A percentile compares a stretch with the other conserved stretches of the same genome.
Conservation (phyloP, 2,888 invertebrate genomes). For the Catocala sponsa region DNA sequence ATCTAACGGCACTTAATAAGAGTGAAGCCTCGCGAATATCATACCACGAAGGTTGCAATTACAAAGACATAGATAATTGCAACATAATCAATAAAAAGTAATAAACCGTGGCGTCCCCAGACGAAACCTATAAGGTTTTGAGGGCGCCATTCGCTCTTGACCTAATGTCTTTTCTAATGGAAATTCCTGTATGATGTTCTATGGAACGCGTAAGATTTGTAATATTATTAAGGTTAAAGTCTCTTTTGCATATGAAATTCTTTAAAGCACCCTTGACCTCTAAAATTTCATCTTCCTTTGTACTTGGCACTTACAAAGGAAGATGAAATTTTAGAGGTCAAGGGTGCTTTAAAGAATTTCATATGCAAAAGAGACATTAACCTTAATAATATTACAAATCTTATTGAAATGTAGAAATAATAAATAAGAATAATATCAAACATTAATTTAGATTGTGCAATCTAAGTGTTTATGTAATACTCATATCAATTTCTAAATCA, state of each 20-base stretch:
- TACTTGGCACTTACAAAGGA: no score
- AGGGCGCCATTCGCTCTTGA: conserved; percentile 69
- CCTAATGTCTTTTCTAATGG: conserved; percentile 64
- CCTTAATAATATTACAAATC: no score
- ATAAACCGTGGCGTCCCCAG: conserved; percentile 61
- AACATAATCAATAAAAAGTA: conserved; percentile 56
- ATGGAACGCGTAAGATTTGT: conserved; percentile 44
- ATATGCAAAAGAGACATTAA: neutral
- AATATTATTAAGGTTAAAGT: no score
- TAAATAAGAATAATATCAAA: no score
- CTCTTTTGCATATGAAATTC: no score
- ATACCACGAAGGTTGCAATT: conserved; percentile 59
- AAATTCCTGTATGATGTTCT: conserved; percentile 59
- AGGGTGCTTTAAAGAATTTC: conserved; percentile 6
- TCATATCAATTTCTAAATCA: no score
- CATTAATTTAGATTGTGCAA: no score
- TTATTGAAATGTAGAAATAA: no score
- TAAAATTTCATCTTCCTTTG: no score
- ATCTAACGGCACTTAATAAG: conserved; percentile 36
- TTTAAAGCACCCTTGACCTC: no score
- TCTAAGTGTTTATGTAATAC: no score
- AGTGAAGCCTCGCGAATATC: conserved; percentile 56
- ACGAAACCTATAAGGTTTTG: conserved; percentile 62
- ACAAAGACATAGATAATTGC: conserved; percentile 57
- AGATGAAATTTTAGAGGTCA: conserved; percentile 6